Conservation (phyloP, 2,797 vertebrate genomes). For the Nannoperca australis region DNA sequence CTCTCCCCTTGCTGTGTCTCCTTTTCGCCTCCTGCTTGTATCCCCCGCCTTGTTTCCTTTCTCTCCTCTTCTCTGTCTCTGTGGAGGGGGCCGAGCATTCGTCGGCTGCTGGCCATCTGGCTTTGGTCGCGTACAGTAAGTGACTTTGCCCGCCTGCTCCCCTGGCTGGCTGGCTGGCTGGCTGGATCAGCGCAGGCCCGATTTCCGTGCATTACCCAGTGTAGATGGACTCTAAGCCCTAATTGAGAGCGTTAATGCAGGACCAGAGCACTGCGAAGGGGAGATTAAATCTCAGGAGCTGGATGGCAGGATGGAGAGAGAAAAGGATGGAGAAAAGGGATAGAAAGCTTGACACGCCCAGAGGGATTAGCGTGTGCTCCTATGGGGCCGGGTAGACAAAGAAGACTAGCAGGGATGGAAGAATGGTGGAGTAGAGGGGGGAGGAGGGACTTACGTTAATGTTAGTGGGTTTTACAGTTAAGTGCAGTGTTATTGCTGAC, state of each 20-base stretch:
- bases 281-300: conserved; percentile 78
- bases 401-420: conserved; percentile 63
- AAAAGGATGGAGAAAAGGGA: conserved; percentile 65
- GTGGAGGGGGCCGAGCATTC: conserved; percentile 56
- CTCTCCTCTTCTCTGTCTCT: conserved; percentile 34
- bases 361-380: conserved; percentile 74
- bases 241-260: conserved; percentile 84
- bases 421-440: conserved; percentile 10
- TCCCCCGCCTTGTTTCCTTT: conserved; percentile 30
- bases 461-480: conserved; percentile 74
- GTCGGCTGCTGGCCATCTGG: conserved; percentile 79
- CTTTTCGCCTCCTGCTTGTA: conserved; percentile 29
- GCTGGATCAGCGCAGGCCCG: conserved; percentile 71
- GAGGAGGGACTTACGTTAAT: conserved; percentile 44
- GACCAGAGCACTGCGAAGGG: conserved; percentile 64
- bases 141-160: conserved; percentile 74
- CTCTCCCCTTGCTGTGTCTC: conserved; percentile 35
- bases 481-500: conserved; percentile 78
- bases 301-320: conserved; percentile 68
- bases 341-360: conserved; percentile 73
- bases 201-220: conserved; percentile 76
- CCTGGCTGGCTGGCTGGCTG: conserved; percentile 34
- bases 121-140: conserved; percentile 69
- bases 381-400: conserved; percentile 68
- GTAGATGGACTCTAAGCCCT: conserved; percentile 81